Evolutionary conservation across 1,140 invertebrate genomes (phyloP).

Genomic region (Hycleus cichorii): DNA sequence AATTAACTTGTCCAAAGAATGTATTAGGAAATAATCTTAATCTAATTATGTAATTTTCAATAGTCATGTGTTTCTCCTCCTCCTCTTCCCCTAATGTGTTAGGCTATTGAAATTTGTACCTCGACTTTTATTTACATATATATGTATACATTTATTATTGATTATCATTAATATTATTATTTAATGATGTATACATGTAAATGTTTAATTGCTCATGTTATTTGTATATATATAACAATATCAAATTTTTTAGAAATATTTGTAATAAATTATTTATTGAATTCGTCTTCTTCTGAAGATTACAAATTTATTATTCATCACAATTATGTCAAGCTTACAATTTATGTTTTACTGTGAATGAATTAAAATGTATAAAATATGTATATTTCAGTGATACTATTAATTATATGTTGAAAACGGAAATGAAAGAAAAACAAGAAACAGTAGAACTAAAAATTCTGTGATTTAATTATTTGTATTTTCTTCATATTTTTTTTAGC

Average conservation of each 20-base stretch:
- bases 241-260: conserved; percentile 18
- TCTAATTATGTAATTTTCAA: conserved; percentile 11
- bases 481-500: conserved; percentile 21
- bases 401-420: background rate
- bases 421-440: background rate
- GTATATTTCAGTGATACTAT: conserved; percentile 11
- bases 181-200: background rate
- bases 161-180: background rate
- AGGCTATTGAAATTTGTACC: conserved; percentile 7
- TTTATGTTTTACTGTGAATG: conserved; percentile 9
- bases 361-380: conserved; percentile 12
- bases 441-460: conserved; percentile 23
- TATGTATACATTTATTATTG: no score
- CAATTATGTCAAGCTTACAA: conserved; percentile 9
- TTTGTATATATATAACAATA: background rate
- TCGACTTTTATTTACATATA: conserved; percentile 14
- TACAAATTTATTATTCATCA: no score
- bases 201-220: conserved; percentile 8
- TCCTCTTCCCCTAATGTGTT: background rate
- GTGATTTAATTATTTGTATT: conserved; percentile 29
- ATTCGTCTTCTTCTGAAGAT: background rate
- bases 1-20: conserved; percentile 18
- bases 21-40: conserved; percentile 12
- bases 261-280: conserved; percentile 22
- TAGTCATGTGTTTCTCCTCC: background rate